phyloP scores from a whole-genome alignment of 2,113 vertebrate species.

The Recurvirostra avosetta region DNA sequence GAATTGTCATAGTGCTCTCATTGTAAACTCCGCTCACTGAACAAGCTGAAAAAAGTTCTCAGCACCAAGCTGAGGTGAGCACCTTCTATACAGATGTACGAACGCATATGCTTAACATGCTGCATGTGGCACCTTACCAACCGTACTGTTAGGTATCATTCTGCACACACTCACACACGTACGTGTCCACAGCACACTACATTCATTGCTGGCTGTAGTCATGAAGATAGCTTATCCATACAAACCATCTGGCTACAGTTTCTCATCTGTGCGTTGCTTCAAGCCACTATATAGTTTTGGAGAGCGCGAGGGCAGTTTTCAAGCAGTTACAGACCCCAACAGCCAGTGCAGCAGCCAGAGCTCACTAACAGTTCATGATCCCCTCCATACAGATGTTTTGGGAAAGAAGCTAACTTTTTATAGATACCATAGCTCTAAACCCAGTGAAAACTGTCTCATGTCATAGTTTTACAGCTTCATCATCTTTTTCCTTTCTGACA shows the following conservation, averaged over 20 bases:
- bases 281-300: accelerated
- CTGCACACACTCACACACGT: accelerated
- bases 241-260: not conserved
- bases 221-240: accelerated
- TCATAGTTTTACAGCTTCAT: not conserved
- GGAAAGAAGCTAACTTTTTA: not conserved
- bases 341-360: not conserved
- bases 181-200: accelerated
- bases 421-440: not conserved
- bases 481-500: not conserved
- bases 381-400: not conserved
- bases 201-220: not conserved
- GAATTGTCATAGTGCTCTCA: not conserved
- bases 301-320: not conserved
- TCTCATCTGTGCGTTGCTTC: not conserved
- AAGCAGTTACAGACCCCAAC: accelerated
- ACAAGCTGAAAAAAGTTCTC: not conserved
- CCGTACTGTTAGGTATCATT: accelerated
- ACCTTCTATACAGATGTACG: accelerated
- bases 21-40: not conserved
- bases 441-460: not conserved
- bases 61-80: not conserved
- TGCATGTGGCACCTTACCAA: accelerated
- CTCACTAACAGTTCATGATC: not conserved
- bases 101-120: accelerated